A percentile compares a stretch with the other conserved stretches of the same genome.
These are phyloP conservation scores for Elysia crispata DNA, from an alignment of 2,888 invertebrate species.

Conservation along the genomic window DNA sequence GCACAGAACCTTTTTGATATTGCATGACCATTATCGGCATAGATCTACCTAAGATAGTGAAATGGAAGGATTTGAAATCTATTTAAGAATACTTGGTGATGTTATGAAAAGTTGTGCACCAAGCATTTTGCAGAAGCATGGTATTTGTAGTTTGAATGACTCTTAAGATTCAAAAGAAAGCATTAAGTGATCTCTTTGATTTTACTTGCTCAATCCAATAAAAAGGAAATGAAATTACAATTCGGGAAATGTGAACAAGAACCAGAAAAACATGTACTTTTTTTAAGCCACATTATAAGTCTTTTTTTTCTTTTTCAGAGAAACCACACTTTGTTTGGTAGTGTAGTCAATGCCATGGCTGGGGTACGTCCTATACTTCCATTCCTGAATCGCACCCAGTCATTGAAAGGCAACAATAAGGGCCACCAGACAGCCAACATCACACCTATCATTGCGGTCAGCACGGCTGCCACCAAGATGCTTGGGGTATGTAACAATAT, in stretches of 20 bases:
- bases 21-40: too few species aligned
- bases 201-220: too few species aligned
- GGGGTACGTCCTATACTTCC: slow-evolving; percentile 67
- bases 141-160: background rate
- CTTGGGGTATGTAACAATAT: slow-evolving; percentile 35
- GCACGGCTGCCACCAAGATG: slow-evolving; percentile 52
- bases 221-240: too few species aligned
- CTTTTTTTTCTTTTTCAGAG: slow-evolving; percentile 81
- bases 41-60: too few species aligned
- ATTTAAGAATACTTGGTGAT: too few species aligned
- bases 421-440: slow-evolving; percentile 67
- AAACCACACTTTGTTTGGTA: slow-evolving; percentile 96
- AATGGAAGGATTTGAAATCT: too few species aligned
- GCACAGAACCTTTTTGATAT: too few species aligned
- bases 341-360: slow-evolving; percentile 81
- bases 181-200: too few species aligned
- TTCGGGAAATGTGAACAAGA: background rate
- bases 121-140: background rate
- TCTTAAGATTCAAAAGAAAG: background rate
- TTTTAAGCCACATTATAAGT: background rate
- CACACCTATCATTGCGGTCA: slow-evolving; percentile 48
- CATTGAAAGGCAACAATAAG: slow-evolving; percentile 68
- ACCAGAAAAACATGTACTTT: background rate
- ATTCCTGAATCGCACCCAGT: slow-evolving; percentile 71
- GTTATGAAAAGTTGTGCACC: too few species aligned